Base-by-base conservation (phyloP, 2,888 invertebrate genomes). In the Eurois occulta region DNA sequence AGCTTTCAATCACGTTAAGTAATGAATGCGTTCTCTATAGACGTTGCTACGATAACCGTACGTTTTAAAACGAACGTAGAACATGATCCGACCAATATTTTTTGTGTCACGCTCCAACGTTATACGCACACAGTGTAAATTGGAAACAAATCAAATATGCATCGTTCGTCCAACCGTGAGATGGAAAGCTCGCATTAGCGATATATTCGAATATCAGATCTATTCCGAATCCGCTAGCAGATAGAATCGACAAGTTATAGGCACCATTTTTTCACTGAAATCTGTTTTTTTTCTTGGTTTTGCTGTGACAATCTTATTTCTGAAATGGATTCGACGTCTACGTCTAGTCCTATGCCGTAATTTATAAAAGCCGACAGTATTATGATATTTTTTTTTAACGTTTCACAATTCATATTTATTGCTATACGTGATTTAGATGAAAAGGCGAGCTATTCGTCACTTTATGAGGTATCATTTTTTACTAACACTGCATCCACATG, bases 61-160 rank as follows among this genome's bases (percentile, higher is more conserved):
- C 46, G 69, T 67, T 75, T 70, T 73, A 78, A 88, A 88, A 87
- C 89, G 87, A 87, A 90, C 86, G 80, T 73, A 77, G 80, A 75
- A 81, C 81, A 90, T 91, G 90, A 94, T 92, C 90, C 90, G 77
- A 77, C 80, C 89, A 90, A 91, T 91, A 91, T 93, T 94, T 94
- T 95, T 94, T 93, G 90, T 90, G 86, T 90, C 90, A 91, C 92
- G 90, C 88, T 86, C 86, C 87, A 68, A 83, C 81, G 83, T 78
- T 84, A 87, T 90, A 90, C 89, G 87, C 89, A 93, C 91, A 91
- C 90, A 91, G 92, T 93, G 94, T 94, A 94, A 95, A 95, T 95
- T 95, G 95, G 94, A 94, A 95, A 95, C 95, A 95, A 95, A 96
- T 95, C 95, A 95, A 95, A 95, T 96, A 96, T 96, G 95, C 95